Percentiles rank a stretch among this genome's conserved stretches.
These are phyloP conservation scores for Lysandra bellargus DNA, from an alignment of 2,888 invertebrate genomes.

Conservation along the genomic window DNA sequence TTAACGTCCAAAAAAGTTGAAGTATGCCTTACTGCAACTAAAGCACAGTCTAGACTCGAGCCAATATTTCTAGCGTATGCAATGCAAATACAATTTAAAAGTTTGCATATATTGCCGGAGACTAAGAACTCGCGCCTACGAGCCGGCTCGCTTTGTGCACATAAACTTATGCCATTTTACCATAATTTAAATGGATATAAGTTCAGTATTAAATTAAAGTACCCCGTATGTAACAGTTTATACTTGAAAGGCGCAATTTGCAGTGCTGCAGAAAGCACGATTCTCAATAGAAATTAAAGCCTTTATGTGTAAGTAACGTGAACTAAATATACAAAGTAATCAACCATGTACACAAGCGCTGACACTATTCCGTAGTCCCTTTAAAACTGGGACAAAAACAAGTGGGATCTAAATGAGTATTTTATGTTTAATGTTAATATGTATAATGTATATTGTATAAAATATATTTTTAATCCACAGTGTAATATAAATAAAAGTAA, in stretches of 20 bases:
- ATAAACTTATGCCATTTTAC: conserved; percentile 43
- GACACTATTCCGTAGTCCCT: background rate
- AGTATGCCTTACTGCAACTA: conserved; percentile 34
- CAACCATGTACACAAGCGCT: background rate
- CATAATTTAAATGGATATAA: conserved; percentile 43
- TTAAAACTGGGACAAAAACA: background rate
- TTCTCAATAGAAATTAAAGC: conserved; percentile 19
- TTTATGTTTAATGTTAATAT: background rate
- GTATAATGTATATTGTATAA: too few species aligned
- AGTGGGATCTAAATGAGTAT: background rate
- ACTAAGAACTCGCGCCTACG: conserved; percentile 67
- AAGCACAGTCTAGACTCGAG: conserved; percentile 48
- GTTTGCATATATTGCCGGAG: conserved; percentile 72
- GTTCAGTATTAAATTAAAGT: conserved; percentile 39
- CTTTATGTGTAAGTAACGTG: background rate
- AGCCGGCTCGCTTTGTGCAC: conserved; percentile 44
- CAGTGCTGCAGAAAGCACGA: background rate
- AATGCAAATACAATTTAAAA: conserved; percentile 79
- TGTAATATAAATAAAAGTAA: too few species aligned
- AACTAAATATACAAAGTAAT: background rate
- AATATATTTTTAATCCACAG: too few species aligned
- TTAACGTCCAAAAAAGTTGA: conserved; percentile 15
- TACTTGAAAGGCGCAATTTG: conserved; percentile 15
- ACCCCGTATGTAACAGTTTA: conserved; percentile 25
- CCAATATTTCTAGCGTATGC: conserved; percentile 74